phyloP scores from a whole-genome alignment of 2,797 vertebrate genomes.

The Argya squamiceps region DNA sequence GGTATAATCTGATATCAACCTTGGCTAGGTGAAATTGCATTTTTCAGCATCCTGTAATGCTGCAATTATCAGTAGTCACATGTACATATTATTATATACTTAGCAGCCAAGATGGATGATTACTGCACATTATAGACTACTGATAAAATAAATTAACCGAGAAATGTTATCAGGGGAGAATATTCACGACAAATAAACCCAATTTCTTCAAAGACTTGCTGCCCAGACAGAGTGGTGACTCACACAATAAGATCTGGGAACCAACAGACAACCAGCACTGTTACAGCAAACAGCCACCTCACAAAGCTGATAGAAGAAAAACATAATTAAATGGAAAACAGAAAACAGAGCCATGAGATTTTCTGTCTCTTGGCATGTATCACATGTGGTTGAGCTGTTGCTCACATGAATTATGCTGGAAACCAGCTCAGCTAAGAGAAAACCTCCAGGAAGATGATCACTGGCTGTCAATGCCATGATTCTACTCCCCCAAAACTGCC shows the following conservation, averaged over 20 bases:
- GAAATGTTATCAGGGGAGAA: not conserved
- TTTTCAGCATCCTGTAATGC: conserved; percentile 9
- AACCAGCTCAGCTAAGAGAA: not conserved
- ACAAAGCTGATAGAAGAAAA: not conserved
- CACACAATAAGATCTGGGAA: not conserved
- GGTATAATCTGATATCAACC: not conserved
- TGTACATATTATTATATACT: not conserved
- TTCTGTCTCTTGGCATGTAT: not conserved
- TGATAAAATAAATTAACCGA: not conserved
- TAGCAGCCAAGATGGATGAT: conserved; percentile 1
- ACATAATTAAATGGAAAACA: not conserved
- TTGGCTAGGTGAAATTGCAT: not conserved
- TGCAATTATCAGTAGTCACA: not conserved
- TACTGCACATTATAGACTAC: not conserved
- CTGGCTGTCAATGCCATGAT: not conserved
- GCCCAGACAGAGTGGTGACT: not conserved
- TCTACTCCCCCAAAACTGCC: not conserved
- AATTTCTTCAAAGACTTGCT: not conserved
- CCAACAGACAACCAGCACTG: not conserved
- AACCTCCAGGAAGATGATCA: not conserved
- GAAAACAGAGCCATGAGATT: not conserved
- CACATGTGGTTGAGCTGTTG: not conserved
- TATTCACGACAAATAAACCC: not conserved
- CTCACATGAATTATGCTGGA: not conserved
- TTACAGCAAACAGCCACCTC: not conserved